phyloP scores from a whole-genome alignment of 2,797 vertebrate species.

The Cossypha heuglini region DNA sequence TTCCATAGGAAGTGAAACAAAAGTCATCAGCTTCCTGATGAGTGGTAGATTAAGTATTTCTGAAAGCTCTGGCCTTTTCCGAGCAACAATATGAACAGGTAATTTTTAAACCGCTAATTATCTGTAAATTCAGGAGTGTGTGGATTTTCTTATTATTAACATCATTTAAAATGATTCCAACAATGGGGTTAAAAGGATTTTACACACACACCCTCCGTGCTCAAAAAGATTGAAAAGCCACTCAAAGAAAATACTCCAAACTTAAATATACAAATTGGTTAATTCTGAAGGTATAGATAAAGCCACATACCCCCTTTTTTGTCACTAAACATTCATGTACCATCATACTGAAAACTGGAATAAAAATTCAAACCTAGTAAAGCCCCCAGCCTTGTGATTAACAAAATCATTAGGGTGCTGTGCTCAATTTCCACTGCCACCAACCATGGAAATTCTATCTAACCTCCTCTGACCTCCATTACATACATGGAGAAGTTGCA shows the following conservation, averaged over 20 bases:
- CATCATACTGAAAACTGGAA: not conserved
- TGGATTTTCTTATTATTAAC: not conserved
- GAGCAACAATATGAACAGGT: not conserved
- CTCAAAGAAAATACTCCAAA: not conserved
- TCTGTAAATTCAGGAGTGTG: not conserved
- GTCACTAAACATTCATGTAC: not conserved
- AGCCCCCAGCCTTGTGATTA: not conserved
- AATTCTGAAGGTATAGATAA: not conserved
- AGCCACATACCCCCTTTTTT: not conserved
- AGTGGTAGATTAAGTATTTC: not conserved
- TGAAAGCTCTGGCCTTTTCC: not conserved
- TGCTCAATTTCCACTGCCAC: not conserved
- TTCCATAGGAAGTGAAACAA: conserved; percentile 59
- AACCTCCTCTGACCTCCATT: not conserved
- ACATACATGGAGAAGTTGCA: not conserved
- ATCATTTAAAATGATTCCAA: not conserved
- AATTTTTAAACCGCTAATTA: not conserved
- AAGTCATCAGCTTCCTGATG: not conserved
- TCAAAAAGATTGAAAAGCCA: not conserved
- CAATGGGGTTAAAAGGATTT: not conserved
- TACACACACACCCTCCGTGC: not conserved
- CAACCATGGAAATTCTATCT: not conserved
- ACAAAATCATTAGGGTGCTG: not conserved
- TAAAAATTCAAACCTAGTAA: not conserved
- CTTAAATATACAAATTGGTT: not conserved